A percentile compares a stretch with the other conserved stretches of the same genome.
Evolutionary conservation across 1,140 invertebrate species (phyloP).

Genomic region (Gryllus bimaculatus): DNA sequence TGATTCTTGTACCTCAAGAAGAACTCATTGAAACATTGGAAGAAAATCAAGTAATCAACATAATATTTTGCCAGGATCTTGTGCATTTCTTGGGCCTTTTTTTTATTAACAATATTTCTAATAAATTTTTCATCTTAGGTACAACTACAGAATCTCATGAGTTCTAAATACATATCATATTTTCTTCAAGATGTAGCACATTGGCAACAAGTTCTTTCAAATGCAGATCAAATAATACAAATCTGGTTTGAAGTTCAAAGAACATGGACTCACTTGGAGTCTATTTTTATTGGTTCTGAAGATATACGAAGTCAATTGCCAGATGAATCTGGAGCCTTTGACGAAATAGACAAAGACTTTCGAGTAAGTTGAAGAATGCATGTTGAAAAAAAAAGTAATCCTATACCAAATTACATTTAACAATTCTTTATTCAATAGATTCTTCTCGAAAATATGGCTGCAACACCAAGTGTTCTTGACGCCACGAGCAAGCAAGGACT

Average conservation of each 20-base stretch:
- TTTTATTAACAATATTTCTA: background rate
- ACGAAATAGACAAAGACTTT: constrained; percentile 78
- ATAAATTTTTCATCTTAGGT: constrained; percentile 30
- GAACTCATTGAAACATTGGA: constrained; percentile 86
- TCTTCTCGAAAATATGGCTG: constrained; percentile 21
- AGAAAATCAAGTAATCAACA: constrained; percentile 72
- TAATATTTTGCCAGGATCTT: background rate
- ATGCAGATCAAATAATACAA: constrained; percentile 74
- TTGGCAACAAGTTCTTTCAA: constrained; percentile 83
- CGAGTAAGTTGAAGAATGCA: constrained; percentile 45
- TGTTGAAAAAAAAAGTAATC: too few species aligned
- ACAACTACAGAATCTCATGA: constrained; percentile 83
- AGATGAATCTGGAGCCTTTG: constrained; percentile 83
- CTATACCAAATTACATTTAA: too few species aligned
- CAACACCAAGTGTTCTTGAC: constrained; percentile 64
- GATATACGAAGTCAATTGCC: constrained; percentile 88
- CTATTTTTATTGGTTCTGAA: constrained; percentile 92
- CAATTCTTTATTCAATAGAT: background rate
- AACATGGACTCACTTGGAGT: constrained; percentile 89
- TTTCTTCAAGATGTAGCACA: constrained; percentile 74
- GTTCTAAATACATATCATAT: constrained; percentile 82
- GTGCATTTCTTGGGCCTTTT: background rate
- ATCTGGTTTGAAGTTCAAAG: constrained; percentile 88
- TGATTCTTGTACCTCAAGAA: constrained; percentile 70
- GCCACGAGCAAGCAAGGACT: constrained; percentile 73